phyloP scores from a whole-genome alignment of 2,797 vertebrate genomes.

The Tinamus major region DNA sequence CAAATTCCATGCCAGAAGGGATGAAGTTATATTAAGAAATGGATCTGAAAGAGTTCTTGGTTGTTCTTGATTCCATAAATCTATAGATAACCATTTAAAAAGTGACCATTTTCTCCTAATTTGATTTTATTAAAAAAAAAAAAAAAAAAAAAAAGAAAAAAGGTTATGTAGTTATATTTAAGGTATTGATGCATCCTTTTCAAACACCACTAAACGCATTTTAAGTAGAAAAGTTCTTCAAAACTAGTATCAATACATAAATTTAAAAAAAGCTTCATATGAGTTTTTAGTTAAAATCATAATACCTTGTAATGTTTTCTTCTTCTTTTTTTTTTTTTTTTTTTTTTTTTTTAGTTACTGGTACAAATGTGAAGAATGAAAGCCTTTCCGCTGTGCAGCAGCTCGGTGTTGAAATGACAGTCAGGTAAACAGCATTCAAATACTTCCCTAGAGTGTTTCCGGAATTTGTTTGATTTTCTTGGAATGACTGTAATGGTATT shows the following conservation, averaged over 20 bases:
- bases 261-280: constrained; percentile 32
- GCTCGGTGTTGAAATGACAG: constrained; percentile 87
- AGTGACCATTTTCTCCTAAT: background rate
- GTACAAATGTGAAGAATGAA: constrained; percentile 77
- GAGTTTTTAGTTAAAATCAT: constrained; percentile 52
- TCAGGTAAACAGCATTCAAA: constrained; percentile 83
- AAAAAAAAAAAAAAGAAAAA: background rate
- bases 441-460: constrained; percentile 29
- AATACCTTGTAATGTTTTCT: constrained; percentile 43
- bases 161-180: background rate
- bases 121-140: no score
- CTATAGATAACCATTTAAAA: background rate
- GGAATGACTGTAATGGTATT: constrained; percentile 43
- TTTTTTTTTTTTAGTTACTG: constrained; percentile 78
- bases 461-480: constrained; percentile 57
- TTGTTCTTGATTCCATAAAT: background rate
- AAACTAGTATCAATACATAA: constrained; percentile 21
- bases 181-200: constrained; percentile 20
- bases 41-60: background rate
- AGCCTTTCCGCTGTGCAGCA: constrained; percentile 86
- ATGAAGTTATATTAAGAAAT: background rate
- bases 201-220: constrained; percentile 25
- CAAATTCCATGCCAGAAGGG: background rate
- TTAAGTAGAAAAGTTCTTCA: constrained; percentile 36
- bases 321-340: constrained; percentile 46